A percentile compares a stretch with the other conserved stretches of the same genome.
phyloP scores from a whole-genome alignment of 1,140 invertebrate species.

The Brachionus sp. region DNA sequence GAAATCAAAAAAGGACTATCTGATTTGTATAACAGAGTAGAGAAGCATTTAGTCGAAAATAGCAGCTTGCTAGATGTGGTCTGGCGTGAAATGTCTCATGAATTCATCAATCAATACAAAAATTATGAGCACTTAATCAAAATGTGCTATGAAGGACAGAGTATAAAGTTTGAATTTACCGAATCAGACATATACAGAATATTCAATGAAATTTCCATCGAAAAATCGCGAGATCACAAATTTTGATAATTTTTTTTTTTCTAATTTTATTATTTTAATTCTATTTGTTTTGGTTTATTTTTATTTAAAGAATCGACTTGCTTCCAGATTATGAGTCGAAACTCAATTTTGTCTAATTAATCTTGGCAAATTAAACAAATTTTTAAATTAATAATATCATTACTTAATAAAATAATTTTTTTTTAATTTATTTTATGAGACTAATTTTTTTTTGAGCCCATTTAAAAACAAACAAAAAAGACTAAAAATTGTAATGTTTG shows the following conservation, averaged over 20 bases:
- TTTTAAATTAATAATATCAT: background rate
- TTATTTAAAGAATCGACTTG: background rate
- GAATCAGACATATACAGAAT: constrained; percentile 91
- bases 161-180: constrained; percentile 89
- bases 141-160: constrained; percentile 91
- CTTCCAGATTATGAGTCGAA: background rate
- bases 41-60: constrained; percentile 91
- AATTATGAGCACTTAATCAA: constrained; percentile 86
- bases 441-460: no score
- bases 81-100: constrained; percentile 98
- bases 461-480: no score
- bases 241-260: background rate
- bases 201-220: constrained; percentile 88
- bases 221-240: background rate
- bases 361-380: background rate
- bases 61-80: constrained; percentile 81
- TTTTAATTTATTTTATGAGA: no score
- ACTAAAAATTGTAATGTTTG: no score
- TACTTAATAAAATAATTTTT: no score
- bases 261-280: background rate
- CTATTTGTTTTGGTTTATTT: background rate
- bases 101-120: constrained; percentile 95
- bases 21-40: constrained; percentile 90
- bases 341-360: background rate
- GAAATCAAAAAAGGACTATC: constrained; percentile 89